Evolutionary conservation across 2,113 vertebrate genomes (phyloP), one percentile per base, ranked within the genome.

Genomic region (Ardeotis arabs): DNA sequence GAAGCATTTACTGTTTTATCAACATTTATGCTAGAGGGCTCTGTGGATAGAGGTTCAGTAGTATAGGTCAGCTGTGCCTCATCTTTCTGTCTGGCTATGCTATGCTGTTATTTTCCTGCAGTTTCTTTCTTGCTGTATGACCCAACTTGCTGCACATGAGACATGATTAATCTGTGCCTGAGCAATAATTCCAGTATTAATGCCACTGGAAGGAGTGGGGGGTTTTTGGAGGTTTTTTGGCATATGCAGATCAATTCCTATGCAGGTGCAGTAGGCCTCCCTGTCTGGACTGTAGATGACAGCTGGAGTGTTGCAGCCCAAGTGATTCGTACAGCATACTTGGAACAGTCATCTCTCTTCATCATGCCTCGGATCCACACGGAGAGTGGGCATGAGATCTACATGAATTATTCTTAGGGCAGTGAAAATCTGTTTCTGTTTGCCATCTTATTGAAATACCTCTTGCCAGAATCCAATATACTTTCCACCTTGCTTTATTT

Each of bases 301-400:
- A 82, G 67, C 79, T 90, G 93, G 75, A 90, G 52, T 64, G 82
- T 67, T 91, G 82, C 35, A 73, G 66, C 33, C 60, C 35, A 31
- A 91, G 70, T 50, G 49, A 47, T 76, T 72, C 1, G 10, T 55
- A 27, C 59, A 69, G 45, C 56, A 55, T n/a, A 6, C 69, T 75
- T 45, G 45, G 13, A 81, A 35, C n/a, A 59, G 74, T 35, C 58
- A 17, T 41, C 29, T 81, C 39, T 45, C 44, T 72, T 56, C 28
- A 25, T 60, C 9, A 0, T 72, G 35, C 35, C 62, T 7, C 45
- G 55, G 55, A 80, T 44, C 72, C 67, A 50, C 63, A 6, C 0
- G 5, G 58, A 53, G 55, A 22, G 50, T 41, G 47, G 37, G 14
- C 50, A 67, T 55, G 68, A 60, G 44, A 77, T 70, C 68, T 47